These are phyloP conservation scores for Lithobates pipiens DNA, from an alignment of 2,797 vertebrate genomes.

Conservation along the genomic window DNA sequence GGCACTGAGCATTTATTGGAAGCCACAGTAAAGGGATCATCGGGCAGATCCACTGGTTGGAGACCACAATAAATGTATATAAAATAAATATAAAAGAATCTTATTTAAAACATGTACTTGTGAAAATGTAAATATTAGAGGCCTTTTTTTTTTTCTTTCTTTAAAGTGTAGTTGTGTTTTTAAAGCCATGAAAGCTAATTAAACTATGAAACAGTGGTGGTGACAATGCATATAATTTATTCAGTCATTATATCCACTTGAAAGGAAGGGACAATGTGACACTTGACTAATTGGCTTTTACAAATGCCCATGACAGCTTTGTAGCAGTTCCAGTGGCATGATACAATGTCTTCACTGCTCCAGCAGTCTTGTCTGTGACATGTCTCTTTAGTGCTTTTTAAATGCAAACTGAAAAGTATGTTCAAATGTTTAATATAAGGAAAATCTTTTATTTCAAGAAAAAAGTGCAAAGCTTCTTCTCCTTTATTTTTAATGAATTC, in stretches of 20 bases:
- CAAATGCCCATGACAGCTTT: background rate
- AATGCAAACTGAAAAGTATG: too few relatives aligned
- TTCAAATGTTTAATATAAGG: too few relatives aligned
- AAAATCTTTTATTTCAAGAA: too few relatives aligned
- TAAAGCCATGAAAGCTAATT: background rate
- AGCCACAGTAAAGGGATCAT: too few relatives aligned
- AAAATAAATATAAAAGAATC: too few relatives aligned
- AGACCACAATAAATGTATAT: too few relatives aligned
- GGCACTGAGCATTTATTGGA: too few relatives aligned
- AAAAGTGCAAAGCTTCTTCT: too few relatives aligned
- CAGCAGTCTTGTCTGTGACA: background rate
- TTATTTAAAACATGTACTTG: too few relatives aligned
- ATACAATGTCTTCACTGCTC: constrained; percentile 16
- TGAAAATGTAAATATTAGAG: too few relatives aligned
- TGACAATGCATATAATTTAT: constrained; percentile 26
- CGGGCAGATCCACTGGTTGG: too few relatives aligned
- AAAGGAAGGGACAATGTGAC: constrained; percentile 3
- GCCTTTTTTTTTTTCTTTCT: background rate
- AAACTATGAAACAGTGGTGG: background rate
- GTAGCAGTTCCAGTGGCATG: background rate
- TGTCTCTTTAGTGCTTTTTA: background rate
- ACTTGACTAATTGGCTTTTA: constrained; percentile 27
- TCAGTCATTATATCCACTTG: background rate
- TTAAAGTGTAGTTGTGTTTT: background rate
- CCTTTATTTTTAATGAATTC: too few relatives aligned